Evolutionary conservation across 2,113 vertebrate species (phyloP).

Genomic region (Rynchops niger): DNA sequence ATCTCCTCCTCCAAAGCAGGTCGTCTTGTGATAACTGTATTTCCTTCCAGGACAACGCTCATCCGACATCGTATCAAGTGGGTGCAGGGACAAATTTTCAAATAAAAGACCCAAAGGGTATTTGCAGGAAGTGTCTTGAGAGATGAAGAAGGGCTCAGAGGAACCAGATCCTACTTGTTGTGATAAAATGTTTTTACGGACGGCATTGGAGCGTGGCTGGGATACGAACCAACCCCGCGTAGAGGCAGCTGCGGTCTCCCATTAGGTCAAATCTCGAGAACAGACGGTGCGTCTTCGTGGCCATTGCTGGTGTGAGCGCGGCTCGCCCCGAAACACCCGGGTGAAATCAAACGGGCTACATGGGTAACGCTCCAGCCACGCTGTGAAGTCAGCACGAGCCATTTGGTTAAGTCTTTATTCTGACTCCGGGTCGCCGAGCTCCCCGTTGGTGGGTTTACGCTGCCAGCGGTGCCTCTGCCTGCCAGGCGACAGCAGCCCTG

Average conservation of each 20-base stretch:
- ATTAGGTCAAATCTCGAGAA: not conserved
- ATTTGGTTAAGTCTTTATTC: accelerated
- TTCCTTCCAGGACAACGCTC: not conserved
- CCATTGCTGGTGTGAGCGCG: accelerated
- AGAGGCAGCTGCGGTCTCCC: not conserved
- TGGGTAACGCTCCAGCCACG: accelerated
- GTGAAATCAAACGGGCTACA: not conserved
- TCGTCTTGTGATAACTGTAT: not conserved
- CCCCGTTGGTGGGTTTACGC: accelerated
- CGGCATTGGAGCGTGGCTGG: not conserved
- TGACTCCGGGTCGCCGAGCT: not conserved
- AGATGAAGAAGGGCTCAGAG: not conserved
- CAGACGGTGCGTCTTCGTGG: accelerated
- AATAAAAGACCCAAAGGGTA: not conserved
- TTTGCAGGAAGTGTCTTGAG: not conserved
- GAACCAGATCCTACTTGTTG: not conserved
- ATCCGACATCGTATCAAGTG: not conserved
- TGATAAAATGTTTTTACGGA: not conserved
- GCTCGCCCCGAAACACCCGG: not conserved
- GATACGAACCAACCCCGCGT: accelerated
- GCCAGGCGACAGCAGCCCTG: not conserved
- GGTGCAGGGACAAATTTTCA: not conserved
- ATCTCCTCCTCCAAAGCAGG: not conserved
- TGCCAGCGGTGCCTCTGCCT: accelerated
- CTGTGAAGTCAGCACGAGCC: not conserved